These are phyloP conservation scores for Mionectes macconnelli DNA, from an alignment of 2,113 vertebrate species.

Conservation along the genomic window DNA sequence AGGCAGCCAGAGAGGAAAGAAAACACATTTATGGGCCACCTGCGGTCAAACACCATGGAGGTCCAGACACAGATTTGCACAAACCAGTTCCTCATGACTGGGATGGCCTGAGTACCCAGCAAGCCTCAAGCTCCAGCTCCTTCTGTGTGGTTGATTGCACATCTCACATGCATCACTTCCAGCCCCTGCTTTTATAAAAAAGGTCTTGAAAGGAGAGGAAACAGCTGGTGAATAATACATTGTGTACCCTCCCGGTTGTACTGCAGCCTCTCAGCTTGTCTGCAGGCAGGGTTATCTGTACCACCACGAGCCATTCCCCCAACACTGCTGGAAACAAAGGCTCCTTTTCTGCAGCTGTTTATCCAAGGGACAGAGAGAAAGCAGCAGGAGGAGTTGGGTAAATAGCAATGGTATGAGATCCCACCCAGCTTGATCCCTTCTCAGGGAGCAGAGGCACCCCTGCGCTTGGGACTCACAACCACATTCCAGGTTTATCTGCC, in stretches of 20 bases:
- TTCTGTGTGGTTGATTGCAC: neutral
- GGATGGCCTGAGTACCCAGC: neutral
- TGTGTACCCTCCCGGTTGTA: neutral
- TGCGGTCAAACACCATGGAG: neutral
- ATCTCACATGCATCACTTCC: neutral
- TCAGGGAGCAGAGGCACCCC: neutral
- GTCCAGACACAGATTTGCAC: neutral
- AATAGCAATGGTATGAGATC: neutral
- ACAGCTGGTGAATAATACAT: slow-evolving; percentile 37
- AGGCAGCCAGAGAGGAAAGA: neutral
- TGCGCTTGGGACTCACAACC: neutral
- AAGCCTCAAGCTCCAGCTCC: neutral
- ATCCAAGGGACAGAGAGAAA: neutral
- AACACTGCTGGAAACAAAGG: slow-evolving; percentile 17
- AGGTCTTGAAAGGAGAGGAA: neutral
- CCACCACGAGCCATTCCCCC: slow-evolving; percentile 39
- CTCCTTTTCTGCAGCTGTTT: slow-evolving; percentile 28
- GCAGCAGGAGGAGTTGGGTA: neutral
- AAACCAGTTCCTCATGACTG: neutral
- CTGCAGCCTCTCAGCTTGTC: neutral
- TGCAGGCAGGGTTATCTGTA: slow-evolving; percentile 27
- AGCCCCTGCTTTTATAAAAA: neutral
- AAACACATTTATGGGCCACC: neutral
- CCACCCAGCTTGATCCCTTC: neutral
- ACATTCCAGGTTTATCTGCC: neutral